A percentile compares a stretch with the other conserved stretches of the same genome.
phyloP scores from a whole-genome alignment of 2,797 vertebrate genomes.

The Platyrinchus mystaceus region DNA sequence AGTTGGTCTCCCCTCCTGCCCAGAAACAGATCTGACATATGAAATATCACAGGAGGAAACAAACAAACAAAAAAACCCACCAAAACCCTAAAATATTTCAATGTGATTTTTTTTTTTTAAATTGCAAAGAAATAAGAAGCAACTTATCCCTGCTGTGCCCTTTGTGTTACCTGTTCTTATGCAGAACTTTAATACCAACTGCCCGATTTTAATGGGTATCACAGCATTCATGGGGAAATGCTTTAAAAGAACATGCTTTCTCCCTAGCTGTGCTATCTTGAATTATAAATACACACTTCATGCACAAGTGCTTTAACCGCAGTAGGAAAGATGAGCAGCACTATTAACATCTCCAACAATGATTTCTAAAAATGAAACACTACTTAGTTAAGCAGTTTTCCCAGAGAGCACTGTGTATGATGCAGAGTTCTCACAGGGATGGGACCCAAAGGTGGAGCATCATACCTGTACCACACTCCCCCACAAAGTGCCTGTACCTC shows the following conservation, averaged over 20 bases:
- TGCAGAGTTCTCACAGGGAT: not conserved
- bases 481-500: not conserved
- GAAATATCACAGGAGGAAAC: not conserved
- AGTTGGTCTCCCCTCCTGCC: not conserved
- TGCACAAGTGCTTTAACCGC: not conserved
- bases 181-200: not conserved
- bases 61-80: not conserved
- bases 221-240: not conserved
- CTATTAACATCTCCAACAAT: not conserved
- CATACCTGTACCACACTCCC: accelerated
- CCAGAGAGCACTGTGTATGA: not conserved
- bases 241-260: not conserved
- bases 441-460: not conserved
- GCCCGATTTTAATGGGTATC: not conserved
- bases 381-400: not conserved
- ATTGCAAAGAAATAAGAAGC: not conserved
- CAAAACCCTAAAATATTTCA: not conserved
- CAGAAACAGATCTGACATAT: not conserved
- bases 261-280: not conserved
- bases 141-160: not conserved
- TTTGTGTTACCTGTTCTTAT: not conserved
- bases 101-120: not conserved
- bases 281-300: not conserved
- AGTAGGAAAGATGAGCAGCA: not conserved
- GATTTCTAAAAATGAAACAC: not conserved